Evolutionary conservation across 2,113 vertebrate species (phyloP), one percentile per base, ranked within the genome.

Genomic region (Colossoma macropomum): DNA sequence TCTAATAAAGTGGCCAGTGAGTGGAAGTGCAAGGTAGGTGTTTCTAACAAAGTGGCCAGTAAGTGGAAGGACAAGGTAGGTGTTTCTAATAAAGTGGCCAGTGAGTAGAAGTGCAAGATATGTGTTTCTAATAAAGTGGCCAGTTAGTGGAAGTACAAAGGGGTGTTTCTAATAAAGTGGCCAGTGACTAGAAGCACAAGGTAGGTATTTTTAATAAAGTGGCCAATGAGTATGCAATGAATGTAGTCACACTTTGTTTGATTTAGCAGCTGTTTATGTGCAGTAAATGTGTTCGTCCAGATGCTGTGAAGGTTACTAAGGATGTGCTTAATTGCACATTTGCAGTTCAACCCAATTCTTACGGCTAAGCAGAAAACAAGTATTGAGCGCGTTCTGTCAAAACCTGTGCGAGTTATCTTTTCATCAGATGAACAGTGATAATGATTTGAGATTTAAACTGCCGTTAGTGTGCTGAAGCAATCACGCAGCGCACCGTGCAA

Each of bases 361-460:
- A 81, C 30, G 15, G 75, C 38, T 70, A 63, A 77, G 63, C 28
- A n/a, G 65, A 79, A 88, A 84, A 79, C 41, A 69, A 80, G 30
- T 65, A 82, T 87, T 75, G 54, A 70, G 65, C 52, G 38, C 50
- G 82, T 60, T 66, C 11, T 69, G 69, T 80, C 73, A 80, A 75
- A 71, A 48, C 62, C 30, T 28, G 38, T 77, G 50, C 62, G 45
- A 77, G 80, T 69, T 79, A 50, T 63, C 75, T 63, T 72, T 81
- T 77, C 25, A 75, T 82, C 79, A 63, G 41, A 23, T 45, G 13
- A 28, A 38, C 30, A 41, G 80, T 17, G 27, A 54, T 73, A 79
- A 84, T 75, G 71, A 82, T 82, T 28, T 66, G 71, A 45, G 68
- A 65, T 85, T 84, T 79, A 74, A 59, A 48, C 75, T 56, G 23